phyloP scores from a whole-genome alignment of 30 jellyfish, hydroid and myxozoan species.

The Rhopilema esculentum region DNA sequence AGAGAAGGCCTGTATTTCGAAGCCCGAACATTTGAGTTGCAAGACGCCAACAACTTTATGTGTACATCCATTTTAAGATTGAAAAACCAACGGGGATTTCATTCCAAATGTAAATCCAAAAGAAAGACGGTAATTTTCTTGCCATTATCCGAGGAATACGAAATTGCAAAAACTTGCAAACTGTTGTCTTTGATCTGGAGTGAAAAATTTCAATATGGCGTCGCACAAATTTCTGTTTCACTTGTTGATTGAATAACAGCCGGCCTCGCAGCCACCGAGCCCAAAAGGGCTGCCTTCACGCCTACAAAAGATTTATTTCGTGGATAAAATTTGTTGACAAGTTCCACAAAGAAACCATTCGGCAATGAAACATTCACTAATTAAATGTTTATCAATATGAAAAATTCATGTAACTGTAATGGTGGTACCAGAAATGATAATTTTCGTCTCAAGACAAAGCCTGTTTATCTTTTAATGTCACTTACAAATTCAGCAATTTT shows the following conservation, averaged over 20 bases:
- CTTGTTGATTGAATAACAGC: constrained; percentile 19
- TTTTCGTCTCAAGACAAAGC: too few relatives aligned
- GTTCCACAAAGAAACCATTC: too few relatives aligned
- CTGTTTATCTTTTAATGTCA: too few relatives aligned
- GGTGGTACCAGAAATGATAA: too few relatives aligned
- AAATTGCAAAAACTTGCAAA: background rate
- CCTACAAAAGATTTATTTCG: background rate
- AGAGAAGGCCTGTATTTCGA: constrained; percentile 40
- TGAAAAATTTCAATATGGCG: constrained; percentile 65
- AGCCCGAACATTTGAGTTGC: constrained; percentile 40
- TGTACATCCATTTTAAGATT: constrained; percentile 3
- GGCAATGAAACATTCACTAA: too few relatives aligned
- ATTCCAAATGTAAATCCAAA: background rate
- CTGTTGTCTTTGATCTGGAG: constrained; percentile 13
- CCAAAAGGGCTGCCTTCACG: background rate
- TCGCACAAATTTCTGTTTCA: constrained; percentile 5
- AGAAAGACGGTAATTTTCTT: background rate
- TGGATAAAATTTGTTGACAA: too few relatives aligned
- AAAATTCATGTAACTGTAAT: too few relatives aligned
- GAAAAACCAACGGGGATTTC: background rate
- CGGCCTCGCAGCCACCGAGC: constrained; percentile 66
- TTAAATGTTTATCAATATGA: too few relatives aligned
- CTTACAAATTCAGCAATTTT: too few relatives aligned
- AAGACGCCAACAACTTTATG: background rate
- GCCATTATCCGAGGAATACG: background rate